Evolutionary conservation across 1,140 invertebrate genomes (phyloP).

Genomic region (Adoxophyes honmai): DNA sequence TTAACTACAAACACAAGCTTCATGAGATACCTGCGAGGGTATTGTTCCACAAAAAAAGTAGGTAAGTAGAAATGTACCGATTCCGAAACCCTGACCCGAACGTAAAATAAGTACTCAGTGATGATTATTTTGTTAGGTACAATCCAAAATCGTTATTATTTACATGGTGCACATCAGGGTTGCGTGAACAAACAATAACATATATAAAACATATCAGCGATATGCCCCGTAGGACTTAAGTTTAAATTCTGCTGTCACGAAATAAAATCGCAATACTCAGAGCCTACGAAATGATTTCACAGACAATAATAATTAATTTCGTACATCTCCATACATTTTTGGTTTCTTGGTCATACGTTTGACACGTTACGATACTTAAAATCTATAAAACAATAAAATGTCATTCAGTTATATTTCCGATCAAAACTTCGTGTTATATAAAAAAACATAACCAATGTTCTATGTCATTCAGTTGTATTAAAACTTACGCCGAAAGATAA

Average conservation of each 20-base stretch:
- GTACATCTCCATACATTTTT: constrained; percentile 59
- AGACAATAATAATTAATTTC: constrained; percentile 49
- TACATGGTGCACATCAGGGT: constrained; percentile 12
- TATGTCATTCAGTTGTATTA: constrained; percentile 11
- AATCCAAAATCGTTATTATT: constrained; percentile 21
- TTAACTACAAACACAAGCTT: neutral
- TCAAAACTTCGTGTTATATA: neutral
- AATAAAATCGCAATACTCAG: constrained; percentile 35
- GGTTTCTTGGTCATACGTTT: constrained; percentile 61
- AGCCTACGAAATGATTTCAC: constrained; percentile 31
- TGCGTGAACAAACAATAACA: no score
- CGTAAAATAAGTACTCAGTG: constrained; percentile 36
- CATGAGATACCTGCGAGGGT: constrained; percentile 30
- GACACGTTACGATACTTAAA: constrained; percentile 58
- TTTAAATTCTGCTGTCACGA: constrained; percentile 3
- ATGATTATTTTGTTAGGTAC: constrained; percentile 33
- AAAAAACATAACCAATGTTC: no score
- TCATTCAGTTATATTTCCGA: constrained; percentile 12
- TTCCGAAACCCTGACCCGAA: constrained; percentile 11
- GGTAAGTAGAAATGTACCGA: constrained; percentile 6
- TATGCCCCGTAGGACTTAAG: constrained; percentile 13
- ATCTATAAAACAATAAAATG: constrained; percentile 23
- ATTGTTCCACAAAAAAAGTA: constrained; percentile 25
- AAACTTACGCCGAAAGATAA: neutral
- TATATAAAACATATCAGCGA: constrained; percentile 1